Base-by-base conservation (phyloP, 1,140 invertebrate genomes). In the Drosophila pectinifera region DNA sequence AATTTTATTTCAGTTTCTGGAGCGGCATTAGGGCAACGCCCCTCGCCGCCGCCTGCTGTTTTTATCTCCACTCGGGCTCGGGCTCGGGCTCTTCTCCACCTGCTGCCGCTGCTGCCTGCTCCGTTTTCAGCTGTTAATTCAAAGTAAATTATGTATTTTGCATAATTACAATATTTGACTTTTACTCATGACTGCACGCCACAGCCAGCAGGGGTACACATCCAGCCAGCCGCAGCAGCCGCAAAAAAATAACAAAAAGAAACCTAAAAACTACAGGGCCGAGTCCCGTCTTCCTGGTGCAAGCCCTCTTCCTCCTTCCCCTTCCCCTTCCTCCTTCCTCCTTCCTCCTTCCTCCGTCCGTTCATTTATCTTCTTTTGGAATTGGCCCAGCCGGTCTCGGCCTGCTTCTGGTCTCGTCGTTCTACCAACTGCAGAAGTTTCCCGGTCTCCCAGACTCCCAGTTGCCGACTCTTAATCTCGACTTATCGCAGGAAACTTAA, bases 71-170 rank as follows among this genome's bases (percentile, higher is more conserved):
- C 18, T 18, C 4, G 45, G 48, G 55, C 46, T 61, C 28, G n/a
- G n/a, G n/a, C 39, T 5, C 34, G 26, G 13, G 11, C 31, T 49
- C 3, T 36, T 77, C 42, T 38, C 38, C 54, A 61, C 58, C 62
- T 64, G 68, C 56, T 43, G n/a, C 42, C 42, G 39, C 6, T 22
- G 49, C 18, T 51, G 64, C 56, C 56, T 46, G 31, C 24, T 41
- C 34, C 41, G 57, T 73, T 82, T 86, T 83, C 83, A 88, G 83
- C 83, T 88, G 83, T 83, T 88, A 88, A 89, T 88, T 88, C 83
- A 89, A 89, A 89, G 84, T 89, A 88, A 88, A 88, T 88, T 89
- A 88, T 88, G 83, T 89, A 88, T 88, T 88, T 88, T 88, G 83
- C 83, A 88, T 88, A 88, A 88, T 88, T 88, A 88, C 80, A 88